Percentiles rank a stretch among this genome's conserved stretches.
Conservation (phyloP, 2,113 vertebrate species). For the Gyps fulvus region DNA sequence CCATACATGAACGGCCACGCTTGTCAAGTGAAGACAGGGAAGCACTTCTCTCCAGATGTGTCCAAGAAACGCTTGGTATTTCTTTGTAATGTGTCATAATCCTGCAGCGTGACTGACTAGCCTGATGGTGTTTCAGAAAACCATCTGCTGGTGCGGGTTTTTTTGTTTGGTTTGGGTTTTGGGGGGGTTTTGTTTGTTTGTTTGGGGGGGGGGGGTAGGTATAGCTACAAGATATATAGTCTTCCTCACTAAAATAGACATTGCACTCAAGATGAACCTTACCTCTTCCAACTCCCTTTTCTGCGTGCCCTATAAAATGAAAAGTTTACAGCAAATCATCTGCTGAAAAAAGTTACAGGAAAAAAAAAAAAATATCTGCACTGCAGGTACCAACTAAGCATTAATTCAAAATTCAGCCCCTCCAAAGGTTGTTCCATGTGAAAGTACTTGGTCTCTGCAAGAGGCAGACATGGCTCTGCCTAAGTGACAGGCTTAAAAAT, state of each 20-base stretch:
- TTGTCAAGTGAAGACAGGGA: background rate
- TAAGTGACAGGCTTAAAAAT: background rate
- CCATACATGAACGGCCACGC: background rate
- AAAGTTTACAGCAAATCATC: background rate
- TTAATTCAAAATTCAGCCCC: background rate
- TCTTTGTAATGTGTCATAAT: background rate
- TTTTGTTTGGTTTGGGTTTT: background rate
- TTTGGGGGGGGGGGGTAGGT: background rate
- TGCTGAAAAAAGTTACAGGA: background rate
- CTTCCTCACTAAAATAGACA: background rate
- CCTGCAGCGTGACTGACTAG: background rate
- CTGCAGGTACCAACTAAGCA: background rate
- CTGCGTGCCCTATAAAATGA: background rate
- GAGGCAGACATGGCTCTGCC: accelerated
- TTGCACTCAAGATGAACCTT: background rate
- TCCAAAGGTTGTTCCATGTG: background rate
- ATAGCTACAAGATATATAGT: background rate
- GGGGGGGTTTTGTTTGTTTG: no score
- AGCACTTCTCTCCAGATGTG: background rate
- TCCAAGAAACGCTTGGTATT: background rate
- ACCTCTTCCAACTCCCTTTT: background rate
- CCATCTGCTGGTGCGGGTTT: background rate
- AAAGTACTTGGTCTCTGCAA: background rate
- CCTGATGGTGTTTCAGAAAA: background rate
- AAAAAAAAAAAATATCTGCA: background rate